Base-by-base conservation (phyloP, 2,113 vertebrate species). In the Edolisoma coerulescens region DNA sequence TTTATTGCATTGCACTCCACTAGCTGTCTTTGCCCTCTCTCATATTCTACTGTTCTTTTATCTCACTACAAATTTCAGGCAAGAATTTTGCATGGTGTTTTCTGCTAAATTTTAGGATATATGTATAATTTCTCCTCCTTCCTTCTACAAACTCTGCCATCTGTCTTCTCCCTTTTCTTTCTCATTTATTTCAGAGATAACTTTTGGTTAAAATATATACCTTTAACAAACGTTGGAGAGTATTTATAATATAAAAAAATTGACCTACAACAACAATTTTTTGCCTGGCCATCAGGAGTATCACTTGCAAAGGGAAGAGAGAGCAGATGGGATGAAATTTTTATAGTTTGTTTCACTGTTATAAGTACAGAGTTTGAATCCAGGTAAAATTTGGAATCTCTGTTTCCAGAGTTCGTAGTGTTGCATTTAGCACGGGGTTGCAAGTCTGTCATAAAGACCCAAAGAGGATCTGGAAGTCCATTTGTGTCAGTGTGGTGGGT, bases 61-160 rank as follows among this genome's bases (percentile, higher is more conserved):
- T 94, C 80, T 56, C 32, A 86, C 65, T 91, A 71, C 12, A 68
- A 73, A 95, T 93, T 98, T 97, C 67, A 86, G 90, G 67, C 52
- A 96, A 95, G 61, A 97, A 93, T 97, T 97, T 90, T 97, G 79
- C 85, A 82, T 90, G 76, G 11, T 71, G 5, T 70, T 97, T 93
- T 79, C 78, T 80, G 91, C 73, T 92, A 92, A 94, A 80, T 47
- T 92, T 74, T 97, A 96, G 93, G 50, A 95, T 93, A 82, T 63
- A 96, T 73, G 59, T 84, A 75, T 78, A 0, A 80, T 93, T 97
- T 97, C 80, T 96, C 96, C 96, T 76, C 42, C 97, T 96, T 96
- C 39, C 23, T 97, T 93, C 88, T 93, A 77, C 73, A 93, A 86
- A 84, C 4, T 57, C 21, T 95, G 54, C 95, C 75, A 95, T 97